These are phyloP conservation scores for Eupeodes latifasciatus DNA, from an alignment of 2,888 invertebrate genomes.

Conservation along the genomic window DNA sequence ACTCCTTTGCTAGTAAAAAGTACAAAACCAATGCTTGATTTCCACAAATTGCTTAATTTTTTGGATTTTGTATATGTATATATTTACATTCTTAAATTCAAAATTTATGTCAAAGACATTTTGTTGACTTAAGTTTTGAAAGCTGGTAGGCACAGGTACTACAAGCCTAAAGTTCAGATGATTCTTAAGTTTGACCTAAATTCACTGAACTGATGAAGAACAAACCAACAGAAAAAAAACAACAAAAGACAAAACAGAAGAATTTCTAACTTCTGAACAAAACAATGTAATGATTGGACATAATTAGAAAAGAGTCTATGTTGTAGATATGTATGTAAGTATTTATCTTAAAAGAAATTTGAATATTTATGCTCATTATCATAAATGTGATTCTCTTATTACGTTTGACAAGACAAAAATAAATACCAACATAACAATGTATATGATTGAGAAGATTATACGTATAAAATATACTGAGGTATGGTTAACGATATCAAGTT, in stretches of 20 bases:
- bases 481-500: constrained; percentile 15
- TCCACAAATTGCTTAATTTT: constrained; percentile 28
- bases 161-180: neutral
- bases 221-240: neutral
- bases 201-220: neutral
- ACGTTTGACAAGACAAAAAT: constrained; percentile 56
- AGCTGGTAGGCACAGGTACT: too few relatives aligned
- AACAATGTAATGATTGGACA: neutral
- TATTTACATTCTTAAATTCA: neutral
- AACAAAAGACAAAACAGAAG: neutral
- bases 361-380: constrained; percentile 48
- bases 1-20: neutral
- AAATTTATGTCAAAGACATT: neutral
- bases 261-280: constrained; percentile 4
- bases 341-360: constrained; percentile 4
- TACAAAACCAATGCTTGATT: neutral
- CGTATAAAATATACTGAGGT: neutral
- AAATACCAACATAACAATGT: constrained; percentile 53
- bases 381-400: constrained; percentile 54
- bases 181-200: constrained; percentile 26
- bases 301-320: constrained; percentile 31
- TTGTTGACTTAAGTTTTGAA: neutral
- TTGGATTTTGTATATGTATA: neutral
- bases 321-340: neutral
- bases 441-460: constrained; percentile 44